Evolutionary conservation across 2,797 vertebrate species (phyloP).

Genomic region (Gobio occitaniae): DNA sequence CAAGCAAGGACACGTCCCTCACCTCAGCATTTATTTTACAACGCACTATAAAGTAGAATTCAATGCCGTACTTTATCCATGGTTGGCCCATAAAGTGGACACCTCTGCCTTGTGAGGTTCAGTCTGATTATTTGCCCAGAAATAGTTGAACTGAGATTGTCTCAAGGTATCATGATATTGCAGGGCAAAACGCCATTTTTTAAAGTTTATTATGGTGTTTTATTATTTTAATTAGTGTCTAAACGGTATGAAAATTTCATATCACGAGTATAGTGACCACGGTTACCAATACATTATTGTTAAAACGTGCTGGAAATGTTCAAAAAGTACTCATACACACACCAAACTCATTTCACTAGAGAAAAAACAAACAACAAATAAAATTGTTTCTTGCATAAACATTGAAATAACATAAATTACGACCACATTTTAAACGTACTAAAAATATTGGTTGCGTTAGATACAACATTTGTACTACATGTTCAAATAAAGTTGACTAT

Average conservation of each 20-base stretch:
- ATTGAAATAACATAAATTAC: background rate
- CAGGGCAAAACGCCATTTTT: background rate
- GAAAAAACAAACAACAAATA: background rate
- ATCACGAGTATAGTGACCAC: background rate
- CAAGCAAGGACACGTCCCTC: constrained; percentile 28
- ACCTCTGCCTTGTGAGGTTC: constrained; percentile 13
- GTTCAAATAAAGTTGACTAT: no score
- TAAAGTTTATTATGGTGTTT: background rate
- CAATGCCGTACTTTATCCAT: constrained; percentile 24
- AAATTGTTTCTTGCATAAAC: background rate
- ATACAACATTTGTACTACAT: no score
- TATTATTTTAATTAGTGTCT: constrained; percentile 3
- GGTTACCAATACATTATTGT: background rate
- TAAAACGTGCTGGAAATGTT: background rate
- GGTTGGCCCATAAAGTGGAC: constrained; percentile 23
- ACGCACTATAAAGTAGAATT: constrained; percentile 17
- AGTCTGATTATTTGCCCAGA: constrained; percentile 11
- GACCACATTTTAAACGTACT: no score
- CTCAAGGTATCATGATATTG: background rate
- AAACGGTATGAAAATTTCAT: background rate
- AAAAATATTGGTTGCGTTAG: background rate
- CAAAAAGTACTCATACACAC: background rate
- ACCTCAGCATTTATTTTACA: constrained; percentile 41
- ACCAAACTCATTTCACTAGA: background rate
- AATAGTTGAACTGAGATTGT: constrained; percentile 17